Base-by-base conservation (phyloP, 2,797 vertebrate genomes). In the Semaprochilodus insignis region DNA sequence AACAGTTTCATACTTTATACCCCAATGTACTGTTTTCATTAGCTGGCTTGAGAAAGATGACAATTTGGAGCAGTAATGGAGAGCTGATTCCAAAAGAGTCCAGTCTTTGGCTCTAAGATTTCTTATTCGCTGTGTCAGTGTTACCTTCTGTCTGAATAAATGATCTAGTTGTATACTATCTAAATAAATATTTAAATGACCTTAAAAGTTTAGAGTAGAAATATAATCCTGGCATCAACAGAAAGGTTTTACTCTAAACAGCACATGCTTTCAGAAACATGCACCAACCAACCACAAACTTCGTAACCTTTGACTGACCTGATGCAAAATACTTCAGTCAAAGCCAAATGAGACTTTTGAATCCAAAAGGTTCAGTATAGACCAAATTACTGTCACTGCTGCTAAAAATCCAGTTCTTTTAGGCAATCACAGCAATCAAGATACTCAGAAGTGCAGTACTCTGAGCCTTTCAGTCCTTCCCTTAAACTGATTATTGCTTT, bases 391-490 rank as follows among this genome's bases (percentile, higher is more conserved):
- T 23, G 0, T 44, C 23, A 27, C 13, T 15, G 27, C 15, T 31
- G 48, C 48, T 0, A 15, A 1, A 19, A 36, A 36, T 19, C 63
- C 6, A 2, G 34, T 66, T 36, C 10, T 15, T 72, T 17, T 1
- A 23, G 23, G 14, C 7, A 72, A 73, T 73, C 70, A 54, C 16
- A 54, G 51, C 25, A 67, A 67, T 40, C 34, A 67, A 67, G 70
- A 8, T 21, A 23, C 67, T 70, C 15, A 52, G 15, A 14, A 27
- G 10, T 25, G 10, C 69, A 7, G 3, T 5, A 2, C n/a, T 14
- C 44, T 19, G 23, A 27, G 40, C 44, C 44, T 51, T 71, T 25
- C 21, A 3, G 14, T 23, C 48, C 4, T 17, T 31, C 25, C 51
- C 8, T 16, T 73, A 19, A 71, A 71, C 40, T 23, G 23, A 71